Evolutionary conservation across 2,888 invertebrate species (phyloP).

Genomic region (Gymnocheta viridis): DNA sequence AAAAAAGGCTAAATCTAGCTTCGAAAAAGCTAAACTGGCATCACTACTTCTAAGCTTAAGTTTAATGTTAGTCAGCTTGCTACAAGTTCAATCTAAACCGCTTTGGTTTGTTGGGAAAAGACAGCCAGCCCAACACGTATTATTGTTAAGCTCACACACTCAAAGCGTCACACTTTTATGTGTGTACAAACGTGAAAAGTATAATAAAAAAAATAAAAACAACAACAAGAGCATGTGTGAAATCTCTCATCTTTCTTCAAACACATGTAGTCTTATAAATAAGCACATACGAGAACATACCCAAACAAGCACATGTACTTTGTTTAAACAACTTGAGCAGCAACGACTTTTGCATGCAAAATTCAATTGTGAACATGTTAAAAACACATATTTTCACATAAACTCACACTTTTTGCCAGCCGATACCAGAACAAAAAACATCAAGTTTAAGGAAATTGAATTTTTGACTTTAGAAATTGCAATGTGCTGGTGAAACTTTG

Average conservation of each 20-base stretch:
- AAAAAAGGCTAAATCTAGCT: too few relatives aligned
- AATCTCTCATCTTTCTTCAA: not conserved
- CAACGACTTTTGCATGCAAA: conserved; percentile 62
- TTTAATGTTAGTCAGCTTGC: too few relatives aligned
- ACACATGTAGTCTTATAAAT: not conserved
- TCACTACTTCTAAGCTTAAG: too few relatives aligned
- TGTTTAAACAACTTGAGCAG: conserved; percentile 21
- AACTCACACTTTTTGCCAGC: not conserved
- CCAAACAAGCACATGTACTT: not conserved
- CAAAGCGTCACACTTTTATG: not conserved
- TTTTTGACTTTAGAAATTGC: conserved; percentile 69
- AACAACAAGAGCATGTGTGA: not conserved
- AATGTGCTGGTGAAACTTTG: conserved; percentile 49
- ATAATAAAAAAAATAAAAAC: not conserved
- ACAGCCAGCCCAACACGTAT: conserved; percentile 53
- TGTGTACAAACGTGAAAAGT: not conserved
- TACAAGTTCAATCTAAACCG: too few relatives aligned
- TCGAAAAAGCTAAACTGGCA: too few relatives aligned
- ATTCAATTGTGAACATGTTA: conserved; percentile 49
- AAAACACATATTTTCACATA: conserved; percentile 33
- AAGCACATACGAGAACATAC: not conserved
- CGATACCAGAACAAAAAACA: conserved; percentile 8
- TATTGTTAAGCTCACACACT: conserved; percentile 23
- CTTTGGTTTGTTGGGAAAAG: too few relatives aligned
- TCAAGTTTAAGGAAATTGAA: conserved; percentile 70